Conservation (phyloP, 2,113 vertebrate species). For the Thamnaconus septentrionalis region DNA sequence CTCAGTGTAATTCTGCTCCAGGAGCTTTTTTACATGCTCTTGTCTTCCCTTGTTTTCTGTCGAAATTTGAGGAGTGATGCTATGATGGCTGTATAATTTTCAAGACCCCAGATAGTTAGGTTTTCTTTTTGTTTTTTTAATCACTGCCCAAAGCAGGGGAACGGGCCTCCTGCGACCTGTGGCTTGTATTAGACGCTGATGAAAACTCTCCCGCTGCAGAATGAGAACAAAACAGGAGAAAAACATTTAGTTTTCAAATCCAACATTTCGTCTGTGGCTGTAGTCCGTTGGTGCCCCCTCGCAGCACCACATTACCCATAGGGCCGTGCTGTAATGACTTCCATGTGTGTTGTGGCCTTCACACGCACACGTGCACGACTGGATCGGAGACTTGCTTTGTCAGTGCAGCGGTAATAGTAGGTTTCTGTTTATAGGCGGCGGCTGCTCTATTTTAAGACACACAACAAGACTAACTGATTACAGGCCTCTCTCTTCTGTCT, state of each 20-base stretch:
- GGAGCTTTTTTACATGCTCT: slow-evolving; percentile 10
- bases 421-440: slow-evolving; percentile 78
- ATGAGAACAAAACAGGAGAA: no score
- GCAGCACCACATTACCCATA: slow-evolving; percentile 76
- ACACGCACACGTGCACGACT: slow-evolving; percentile 31
- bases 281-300: slow-evolving; percentile 58
- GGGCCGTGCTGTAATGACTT: slow-evolving; percentile 67
- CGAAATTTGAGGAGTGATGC: not conserved
- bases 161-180: not conserved
- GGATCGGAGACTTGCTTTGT: slow-evolving; percentile 74
- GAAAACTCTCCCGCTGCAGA: slow-evolving; percentile 25
- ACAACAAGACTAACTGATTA: slow-evolving; percentile 80
- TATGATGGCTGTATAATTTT: slow-evolving; percentile 2
- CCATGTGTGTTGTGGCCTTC: slow-evolving; percentile 70
- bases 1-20: slow-evolving; percentile 7
- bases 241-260: slow-evolving; percentile 31
- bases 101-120: not conserved
- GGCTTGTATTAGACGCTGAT: slow-evolving; percentile 27
- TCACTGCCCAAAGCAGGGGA: slow-evolving; percentile 1
- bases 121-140: slow-evolving; percentile 17
- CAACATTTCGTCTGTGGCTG: slow-evolving; percentile 65
- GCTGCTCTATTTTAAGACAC: slow-evolving; percentile 81
- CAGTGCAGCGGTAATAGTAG: slow-evolving; percentile 77
- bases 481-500: slow-evolving; percentile 61
- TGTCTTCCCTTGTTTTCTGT: slow-evolving; percentile 24